phyloP scores from a whole-genome alignment of 92 coral and sea anemone species.

The Isaurus tuberculatus region DNA sequence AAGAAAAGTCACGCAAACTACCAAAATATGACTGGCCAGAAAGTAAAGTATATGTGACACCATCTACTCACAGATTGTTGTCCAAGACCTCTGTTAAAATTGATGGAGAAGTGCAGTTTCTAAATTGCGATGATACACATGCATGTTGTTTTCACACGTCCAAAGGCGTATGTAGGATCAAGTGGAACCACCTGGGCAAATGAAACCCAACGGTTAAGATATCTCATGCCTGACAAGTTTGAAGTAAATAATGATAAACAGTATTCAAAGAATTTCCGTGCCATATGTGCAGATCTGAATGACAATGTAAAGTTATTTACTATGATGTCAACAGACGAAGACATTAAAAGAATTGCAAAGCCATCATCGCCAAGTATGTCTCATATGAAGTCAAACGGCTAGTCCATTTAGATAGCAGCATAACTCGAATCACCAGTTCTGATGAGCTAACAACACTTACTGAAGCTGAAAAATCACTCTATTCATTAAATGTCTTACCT shows the following conservation, averaged over 20 bases:
- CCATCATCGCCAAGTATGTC: slow-evolving; percentile 36
- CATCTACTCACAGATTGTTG: slow-evolving; percentile 2
- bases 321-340: slow-evolving; percentile 25
- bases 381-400: slow-evolving; percentile 39
- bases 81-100: background rate
- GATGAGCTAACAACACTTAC: slow-evolving; percentile 41
- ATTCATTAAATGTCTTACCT: slow-evolving; percentile 36
- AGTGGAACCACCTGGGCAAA: slow-evolving; percentile 10
- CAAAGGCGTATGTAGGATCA: background rate
- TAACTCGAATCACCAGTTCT: slow-evolving; percentile 29
- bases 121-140: background rate
- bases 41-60: slow-evolving; percentile 5
- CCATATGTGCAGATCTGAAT: slow-evolving; percentile 41
- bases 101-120: slow-evolving; percentile 5
- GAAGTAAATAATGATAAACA: slow-evolving; percentile 7
- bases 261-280: slow-evolving; percentile 39
- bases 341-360: slow-evolving; percentile 29
- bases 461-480: slow-evolving; percentile 44
- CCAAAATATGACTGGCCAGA: slow-evolving; percentile 34
- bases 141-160: background rate
- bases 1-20: slow-evolving; percentile 13
- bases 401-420: slow-evolving; percentile 29
- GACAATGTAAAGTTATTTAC: slow-evolving; percentile 23
- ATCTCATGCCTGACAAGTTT: slow-evolving; percentile 5
- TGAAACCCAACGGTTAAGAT: background rate